Evolutionary conservation across 2,113 vertebrate species (phyloP).

Genomic region (Balaeniceps rex): DNA sequence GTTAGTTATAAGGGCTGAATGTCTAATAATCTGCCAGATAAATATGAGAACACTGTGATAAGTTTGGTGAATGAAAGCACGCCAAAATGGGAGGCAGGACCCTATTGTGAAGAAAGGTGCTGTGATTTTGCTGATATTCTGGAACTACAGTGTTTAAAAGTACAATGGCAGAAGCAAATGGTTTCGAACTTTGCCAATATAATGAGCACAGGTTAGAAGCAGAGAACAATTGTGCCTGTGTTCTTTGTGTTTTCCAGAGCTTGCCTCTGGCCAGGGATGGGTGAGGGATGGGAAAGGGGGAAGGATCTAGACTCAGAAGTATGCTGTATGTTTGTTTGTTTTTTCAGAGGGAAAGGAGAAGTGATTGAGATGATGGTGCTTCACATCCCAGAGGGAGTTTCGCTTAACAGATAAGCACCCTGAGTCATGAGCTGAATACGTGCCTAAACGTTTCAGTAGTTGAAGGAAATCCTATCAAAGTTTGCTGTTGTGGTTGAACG

Average conservation of each 20-base stretch:
- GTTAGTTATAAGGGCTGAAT: neutral
- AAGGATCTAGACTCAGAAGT: conserved; percentile 6
- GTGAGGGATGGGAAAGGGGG: neutral
- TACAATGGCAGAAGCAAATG: neutral
- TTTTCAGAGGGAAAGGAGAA: conserved; percentile 38
- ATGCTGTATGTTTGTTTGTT: conserved; percentile 23
- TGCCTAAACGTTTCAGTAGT: conserved; percentile 25
- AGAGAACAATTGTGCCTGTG: neutral
- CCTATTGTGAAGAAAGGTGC: neutral
- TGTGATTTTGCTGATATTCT: neutral
- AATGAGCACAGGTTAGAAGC: neutral
- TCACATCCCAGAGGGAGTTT: conserved; percentile 39
- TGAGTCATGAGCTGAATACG: conserved; percentile 37
- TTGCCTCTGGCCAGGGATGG: conserved; percentile 30
- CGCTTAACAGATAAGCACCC: conserved; percentile 29
- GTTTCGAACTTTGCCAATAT: neutral
- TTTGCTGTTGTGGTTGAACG: neutral
- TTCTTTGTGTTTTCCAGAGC: neutral
- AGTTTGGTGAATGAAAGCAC: neutral
- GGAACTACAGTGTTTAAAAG: neutral
- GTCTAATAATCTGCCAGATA: neutral
- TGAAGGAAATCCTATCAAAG: conserved; percentile 26
- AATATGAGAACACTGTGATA: neutral
- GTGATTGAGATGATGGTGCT: conserved; percentile 15
- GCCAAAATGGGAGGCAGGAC: neutral